These are phyloP conservation scores for Poliocrania exsul DNA, from an alignment of 2,797 vertebrate genomes.

Conservation along the genomic window DNA sequence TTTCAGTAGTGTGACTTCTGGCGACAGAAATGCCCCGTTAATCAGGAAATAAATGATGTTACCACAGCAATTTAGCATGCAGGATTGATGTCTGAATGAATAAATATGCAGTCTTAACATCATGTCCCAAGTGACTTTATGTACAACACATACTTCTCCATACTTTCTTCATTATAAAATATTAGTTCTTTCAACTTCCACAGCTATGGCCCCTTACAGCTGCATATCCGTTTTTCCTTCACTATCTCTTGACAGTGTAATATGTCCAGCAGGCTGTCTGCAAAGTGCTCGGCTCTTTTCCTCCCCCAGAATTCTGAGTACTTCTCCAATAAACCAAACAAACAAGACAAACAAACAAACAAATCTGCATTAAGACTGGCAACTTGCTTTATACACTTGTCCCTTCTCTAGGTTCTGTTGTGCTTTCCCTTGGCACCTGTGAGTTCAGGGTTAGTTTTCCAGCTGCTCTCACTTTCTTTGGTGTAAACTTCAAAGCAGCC, in stretches of 20 bases:
- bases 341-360: background rate
- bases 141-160: background rate
- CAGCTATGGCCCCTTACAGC: background rate
- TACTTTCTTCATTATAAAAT: background rate
- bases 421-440: background rate
- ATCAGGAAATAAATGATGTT: background rate
- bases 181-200: background rate
- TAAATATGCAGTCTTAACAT: background rate
- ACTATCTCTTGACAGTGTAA: background rate
- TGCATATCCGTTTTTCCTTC: background rate
- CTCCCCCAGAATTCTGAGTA: background rate
- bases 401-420: background rate
- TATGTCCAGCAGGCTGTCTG: background rate
- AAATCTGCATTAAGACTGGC: background rate
- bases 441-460: background rate
- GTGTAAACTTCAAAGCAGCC: background rate
- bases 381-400: background rate
- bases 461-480: background rate
- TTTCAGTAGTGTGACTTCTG: background rate
- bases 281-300: background rate
- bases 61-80: background rate
- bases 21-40: background rate
- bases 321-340: background rate
- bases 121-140: background rate
- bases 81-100: conserved; percentile 16